Conservation (phyloP, 2,888 invertebrate species). For the Orthonychiurus folsomi region DNA sequence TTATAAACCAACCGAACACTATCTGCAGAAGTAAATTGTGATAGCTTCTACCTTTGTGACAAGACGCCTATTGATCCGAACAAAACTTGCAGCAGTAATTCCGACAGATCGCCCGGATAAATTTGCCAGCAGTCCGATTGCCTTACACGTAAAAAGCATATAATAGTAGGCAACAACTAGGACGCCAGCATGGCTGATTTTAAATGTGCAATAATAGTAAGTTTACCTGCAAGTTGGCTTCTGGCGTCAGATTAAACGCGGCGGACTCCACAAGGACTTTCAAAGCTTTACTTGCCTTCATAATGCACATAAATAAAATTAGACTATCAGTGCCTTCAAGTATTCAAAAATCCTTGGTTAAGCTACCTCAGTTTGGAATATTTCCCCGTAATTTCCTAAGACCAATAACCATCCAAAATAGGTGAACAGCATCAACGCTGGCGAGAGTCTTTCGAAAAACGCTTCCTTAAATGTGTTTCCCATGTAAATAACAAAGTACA, state of each 20-base stretch:
- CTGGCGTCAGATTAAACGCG: neutral
- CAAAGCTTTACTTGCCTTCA: neutral
- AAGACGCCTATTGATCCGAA: neutral
- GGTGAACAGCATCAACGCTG: neutral
- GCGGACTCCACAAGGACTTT: neutral
- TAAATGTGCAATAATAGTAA: neutral
- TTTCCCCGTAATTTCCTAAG: constrained; percentile 9
- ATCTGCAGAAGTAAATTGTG: neutral
- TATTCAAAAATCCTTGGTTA: too few species aligned
- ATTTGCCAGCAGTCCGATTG: neutral
- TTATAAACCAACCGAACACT: neutral
- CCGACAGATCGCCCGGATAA: neutral
- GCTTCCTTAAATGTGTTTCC: constrained; percentile 4
- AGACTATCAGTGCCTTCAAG: too few species aligned
- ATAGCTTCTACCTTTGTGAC: neutral
- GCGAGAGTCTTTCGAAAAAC: neutral
- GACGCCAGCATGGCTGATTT: too few species aligned
- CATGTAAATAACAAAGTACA: constrained; percentile 13
- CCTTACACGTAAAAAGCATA: neutral
- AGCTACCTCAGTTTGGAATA: constrained; percentile 9
- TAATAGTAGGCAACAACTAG: neutral
- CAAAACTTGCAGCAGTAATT: neutral
- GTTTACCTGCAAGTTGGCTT: neutral
- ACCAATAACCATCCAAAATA: constrained; percentile 8
- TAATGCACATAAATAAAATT: too few species aligned